A percentile compares a stretch with the other conserved stretches of the same genome.
Conservation (phyloP, 35 echinoderm and acorn worm genomes). For the Apostichopus parvimensis region DNA sequence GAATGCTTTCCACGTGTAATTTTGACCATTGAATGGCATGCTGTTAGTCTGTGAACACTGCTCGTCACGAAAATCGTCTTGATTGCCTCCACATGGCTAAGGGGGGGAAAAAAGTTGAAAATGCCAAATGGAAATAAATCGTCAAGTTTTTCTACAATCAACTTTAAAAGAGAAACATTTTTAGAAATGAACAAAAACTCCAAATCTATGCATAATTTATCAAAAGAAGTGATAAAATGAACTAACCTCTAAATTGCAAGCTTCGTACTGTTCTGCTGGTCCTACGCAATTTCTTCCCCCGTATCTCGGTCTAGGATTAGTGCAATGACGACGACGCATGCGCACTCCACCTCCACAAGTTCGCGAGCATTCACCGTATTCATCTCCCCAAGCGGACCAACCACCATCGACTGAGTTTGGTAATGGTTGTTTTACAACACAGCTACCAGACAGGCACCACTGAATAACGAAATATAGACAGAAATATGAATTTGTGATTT, state of each 20-base stretch:
- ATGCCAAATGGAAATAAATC: too few species aligned
- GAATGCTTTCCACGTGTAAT: slow-evolving; percentile 63
- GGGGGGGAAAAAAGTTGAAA: background rate
- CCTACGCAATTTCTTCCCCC: slow-evolving; percentile 50
- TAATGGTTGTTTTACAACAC: slow-evolving; percentile 9
- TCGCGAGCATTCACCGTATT: slow-evolving; percentile 59
- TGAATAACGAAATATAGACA: background rate
- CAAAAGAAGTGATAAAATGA: background rate
- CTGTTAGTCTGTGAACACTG: slow-evolving; percentile 60
- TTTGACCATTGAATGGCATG: slow-evolving; percentile 57
- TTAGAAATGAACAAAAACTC: too few species aligned
- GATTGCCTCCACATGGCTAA: slow-evolving; percentile 58
- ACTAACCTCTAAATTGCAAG: slow-evolving; percentile 53
- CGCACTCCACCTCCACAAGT: slow-evolving; percentile 73
- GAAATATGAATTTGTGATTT: background rate
- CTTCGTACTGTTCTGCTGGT: slow-evolving; percentile 15
- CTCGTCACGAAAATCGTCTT: slow-evolving; percentile 68
- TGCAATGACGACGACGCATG: slow-evolving; percentile 58
- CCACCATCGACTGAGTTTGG: slow-evolving; percentile 55
- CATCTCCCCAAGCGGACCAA: slow-evolving; percentile 60
- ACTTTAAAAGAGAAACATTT: too few species aligned
- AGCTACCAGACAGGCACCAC: slow-evolving; percentile 65
- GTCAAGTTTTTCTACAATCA: too few species aligned
- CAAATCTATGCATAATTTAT: too few species aligned
- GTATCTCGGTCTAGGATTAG: slow-evolving; percentile 56